These are phyloP conservation scores for Alces alces DNA, from an alignment of 2,113 vertebrate species.

Conservation along the genomic window DNA sequence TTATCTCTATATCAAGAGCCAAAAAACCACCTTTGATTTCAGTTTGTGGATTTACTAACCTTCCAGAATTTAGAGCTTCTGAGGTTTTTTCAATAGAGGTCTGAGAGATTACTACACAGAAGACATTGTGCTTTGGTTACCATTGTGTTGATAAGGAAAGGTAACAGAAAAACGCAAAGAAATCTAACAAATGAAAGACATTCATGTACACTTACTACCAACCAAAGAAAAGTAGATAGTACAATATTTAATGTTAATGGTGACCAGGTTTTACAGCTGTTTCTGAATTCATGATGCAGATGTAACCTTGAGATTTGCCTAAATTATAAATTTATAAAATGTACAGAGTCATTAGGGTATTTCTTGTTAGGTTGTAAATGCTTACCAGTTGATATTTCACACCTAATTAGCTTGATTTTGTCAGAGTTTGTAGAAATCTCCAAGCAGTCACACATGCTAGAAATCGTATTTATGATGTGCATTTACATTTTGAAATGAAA, in stretches of 20 bases:
- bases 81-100: not conserved
- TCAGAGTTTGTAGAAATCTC: not conserved
- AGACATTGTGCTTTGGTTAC: not conserved
- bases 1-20: not conserved
- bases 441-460: not conserved
- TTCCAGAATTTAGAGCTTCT: not conserved
- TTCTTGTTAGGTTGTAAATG: not conserved
- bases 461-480: constrained; percentile 7
- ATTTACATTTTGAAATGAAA: constrained; percentile 33
- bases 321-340: not conserved
- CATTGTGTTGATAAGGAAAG: not conserved
- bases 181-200: not conserved
- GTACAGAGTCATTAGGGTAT: not conserved
- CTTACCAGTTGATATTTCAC: constrained; percentile 44
- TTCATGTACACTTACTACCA: not conserved
- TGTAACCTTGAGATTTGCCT: not conserved
- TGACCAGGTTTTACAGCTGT: not conserved
- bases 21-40: not conserved
- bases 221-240: not conserved
- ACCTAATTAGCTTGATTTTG: constrained; percentile 55
- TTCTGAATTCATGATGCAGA: not conserved
- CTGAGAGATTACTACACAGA: not conserved
- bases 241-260: not conserved
- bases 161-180: not conserved
- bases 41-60: not conserved